Percentiles rank a stretch among this genome's conserved stretches.
phyloP scores from a whole-genome alignment of 2,888 invertebrate species.

The Tinea semifulvella region DNA sequence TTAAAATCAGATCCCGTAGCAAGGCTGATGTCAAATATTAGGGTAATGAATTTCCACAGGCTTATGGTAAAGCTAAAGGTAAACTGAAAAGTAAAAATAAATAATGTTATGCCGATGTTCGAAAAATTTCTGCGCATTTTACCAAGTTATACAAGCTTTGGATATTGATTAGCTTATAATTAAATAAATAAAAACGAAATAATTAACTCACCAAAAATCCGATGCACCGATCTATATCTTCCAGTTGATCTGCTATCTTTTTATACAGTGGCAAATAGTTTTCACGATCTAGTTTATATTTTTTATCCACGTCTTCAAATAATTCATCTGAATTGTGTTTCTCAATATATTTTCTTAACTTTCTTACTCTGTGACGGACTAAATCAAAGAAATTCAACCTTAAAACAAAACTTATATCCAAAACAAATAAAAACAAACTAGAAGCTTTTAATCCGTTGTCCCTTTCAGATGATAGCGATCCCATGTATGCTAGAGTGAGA shows the following conservation, averaged over 20 bases:
- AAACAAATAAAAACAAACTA: constrained; percentile 6
- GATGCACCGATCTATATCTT: background rate
- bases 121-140: too few species aligned
- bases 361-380: constrained; percentile 4
- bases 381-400: background rate
- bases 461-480: background rate
- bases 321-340: background rate
- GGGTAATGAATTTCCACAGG: background rate
- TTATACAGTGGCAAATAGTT: background rate
- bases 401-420: constrained; percentile 11
- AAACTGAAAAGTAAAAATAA: constrained; percentile 9
- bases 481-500: constrained; percentile 4
- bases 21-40: background rate
- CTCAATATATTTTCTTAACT: constrained; percentile 7
- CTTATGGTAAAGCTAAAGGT: constrained; percentile 1
- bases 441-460: constrained; percentile 2
- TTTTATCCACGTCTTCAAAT: background rate
- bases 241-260: constrained; percentile 4
- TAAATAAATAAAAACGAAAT: background rate
- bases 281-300: background rate
- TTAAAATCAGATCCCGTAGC: background rate
- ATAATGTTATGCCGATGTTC: too few species aligned
- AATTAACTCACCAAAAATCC: constrained; percentile 10
- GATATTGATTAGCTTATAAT: too few species aligned
- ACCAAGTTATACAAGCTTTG: too few species aligned